Percentiles rank a stretch among this genome's conserved stretches.
phyloP scores from a whole-genome alignment of 30 jellyfish, hydroid and myxozoan genomes.

The Pseudorhiza aurosa region DNA sequence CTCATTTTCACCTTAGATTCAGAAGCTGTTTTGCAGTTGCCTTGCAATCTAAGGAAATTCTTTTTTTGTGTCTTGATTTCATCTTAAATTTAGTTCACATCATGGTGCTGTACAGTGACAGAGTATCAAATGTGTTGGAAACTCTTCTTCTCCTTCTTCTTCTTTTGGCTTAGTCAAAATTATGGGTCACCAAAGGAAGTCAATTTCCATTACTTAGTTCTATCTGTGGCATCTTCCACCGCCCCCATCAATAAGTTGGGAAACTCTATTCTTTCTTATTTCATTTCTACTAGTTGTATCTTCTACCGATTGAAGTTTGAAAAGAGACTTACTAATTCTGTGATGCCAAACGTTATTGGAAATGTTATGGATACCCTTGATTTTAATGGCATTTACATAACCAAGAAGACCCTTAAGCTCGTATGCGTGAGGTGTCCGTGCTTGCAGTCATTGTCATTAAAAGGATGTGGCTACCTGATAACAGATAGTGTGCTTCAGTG shows the following conservation, averaged over 20 bases:
- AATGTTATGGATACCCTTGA: constrained; percentile 34
- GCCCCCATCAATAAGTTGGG: neutral
- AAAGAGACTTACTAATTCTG: constrained; percentile 42
- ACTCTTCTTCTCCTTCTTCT: neutral
- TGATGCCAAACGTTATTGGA: constrained; percentile 37
- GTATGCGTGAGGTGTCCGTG: constrained; percentile 43
- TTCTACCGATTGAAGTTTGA: constrained; percentile 58
- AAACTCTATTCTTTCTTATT: neutral
- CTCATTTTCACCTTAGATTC: too few species aligned
- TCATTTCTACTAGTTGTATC: constrained; percentile 29
- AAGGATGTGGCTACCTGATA: constrained; percentile 54
- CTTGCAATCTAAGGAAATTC: too few species aligned
- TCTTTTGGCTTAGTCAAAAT: too few species aligned
- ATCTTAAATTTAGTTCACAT: too few species aligned
- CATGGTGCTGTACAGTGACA: too few species aligned
- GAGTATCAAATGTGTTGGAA: too few species aligned
- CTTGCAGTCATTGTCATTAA: constrained; percentile 37
- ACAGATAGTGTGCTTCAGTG: constrained; percentile 32
- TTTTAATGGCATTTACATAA: constrained; percentile 48
- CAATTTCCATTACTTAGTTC: neutral
- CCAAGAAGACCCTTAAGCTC: constrained; percentile 36
- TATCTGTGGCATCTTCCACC: neutral
- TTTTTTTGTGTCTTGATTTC: too few species aligned
- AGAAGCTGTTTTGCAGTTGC: too few species aligned
- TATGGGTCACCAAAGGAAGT: too few species aligned